phyloP scores from a whole-genome alignment of 2,888 invertebrate genomes.

The Drosophila conformis region DNA sequence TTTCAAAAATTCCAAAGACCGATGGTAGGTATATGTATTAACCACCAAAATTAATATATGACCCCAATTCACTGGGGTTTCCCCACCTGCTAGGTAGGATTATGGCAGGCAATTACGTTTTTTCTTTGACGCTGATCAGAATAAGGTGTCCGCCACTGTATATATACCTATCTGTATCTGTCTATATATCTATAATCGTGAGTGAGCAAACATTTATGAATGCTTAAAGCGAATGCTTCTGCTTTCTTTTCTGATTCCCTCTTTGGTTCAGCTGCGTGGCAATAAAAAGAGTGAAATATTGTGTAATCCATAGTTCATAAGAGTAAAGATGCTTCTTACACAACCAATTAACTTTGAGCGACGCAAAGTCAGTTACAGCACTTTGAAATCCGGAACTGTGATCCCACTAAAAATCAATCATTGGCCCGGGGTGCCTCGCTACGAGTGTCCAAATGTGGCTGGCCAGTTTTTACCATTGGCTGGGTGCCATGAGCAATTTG shows the following conservation, averaged over 20 bases:
- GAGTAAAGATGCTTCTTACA: background rate
- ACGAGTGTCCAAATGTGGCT: slow-evolving; percentile 7
- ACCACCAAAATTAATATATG: too few species aligned
- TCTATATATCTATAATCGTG: background rate
- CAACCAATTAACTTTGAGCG: slow-evolving; percentile 8
- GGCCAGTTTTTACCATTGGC: slow-evolving; percentile 25
- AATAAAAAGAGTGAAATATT: background rate
- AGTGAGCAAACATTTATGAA: background rate
- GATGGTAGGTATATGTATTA: too few species aligned
- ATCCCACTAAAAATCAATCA: slow-evolving; percentile 55
- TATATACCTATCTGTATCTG: background rate
- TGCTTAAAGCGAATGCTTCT: background rate
- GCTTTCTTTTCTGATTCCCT: background rate
- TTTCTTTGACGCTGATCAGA: too few species aligned
- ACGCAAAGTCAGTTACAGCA: background rate
- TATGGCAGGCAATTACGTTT: too few species aligned
- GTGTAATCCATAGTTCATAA: background rate
- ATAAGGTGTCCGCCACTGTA: too few species aligned
- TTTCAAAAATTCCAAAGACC: too few species aligned
- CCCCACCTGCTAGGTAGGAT: too few species aligned
- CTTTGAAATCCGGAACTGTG: slow-evolving; percentile 33
- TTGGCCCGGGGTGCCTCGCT: slow-evolving; percentile 1
- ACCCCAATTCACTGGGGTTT: too few species aligned
- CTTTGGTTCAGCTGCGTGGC: background rate
- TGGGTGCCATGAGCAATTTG: slow-evolving; percentile 55